Evolutionary conservation across 2,113 vertebrate genomes (phyloP).

Genomic region (Puffinus mauretanicus): DNA sequence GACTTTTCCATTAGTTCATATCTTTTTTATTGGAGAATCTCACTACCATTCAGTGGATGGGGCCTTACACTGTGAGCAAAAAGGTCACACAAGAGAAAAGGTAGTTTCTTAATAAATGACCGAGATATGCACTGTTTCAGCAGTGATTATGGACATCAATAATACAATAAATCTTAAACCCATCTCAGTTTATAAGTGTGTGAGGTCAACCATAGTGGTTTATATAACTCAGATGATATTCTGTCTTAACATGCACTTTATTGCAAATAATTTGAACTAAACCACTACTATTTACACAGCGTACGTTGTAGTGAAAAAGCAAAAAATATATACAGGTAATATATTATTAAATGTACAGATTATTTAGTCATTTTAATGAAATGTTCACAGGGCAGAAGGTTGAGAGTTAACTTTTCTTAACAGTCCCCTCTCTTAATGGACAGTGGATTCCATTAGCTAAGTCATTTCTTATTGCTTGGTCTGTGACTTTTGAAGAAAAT

Average conservation of each 20-base stretch:
- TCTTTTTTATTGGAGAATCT: not conserved
- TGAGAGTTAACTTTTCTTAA: not conserved
- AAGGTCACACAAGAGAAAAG: not conserved
- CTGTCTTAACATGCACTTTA: not conserved
- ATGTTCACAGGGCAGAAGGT: not conserved
- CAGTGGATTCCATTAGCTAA: not conserved
- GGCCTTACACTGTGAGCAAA: not conserved
- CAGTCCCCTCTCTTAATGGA: not conserved
- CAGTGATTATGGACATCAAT: not conserved
- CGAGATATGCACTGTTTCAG: not conserved
- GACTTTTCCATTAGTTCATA: not conserved
- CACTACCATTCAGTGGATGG: not conserved
- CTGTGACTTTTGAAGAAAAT: not conserved
- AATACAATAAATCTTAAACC: not conserved
- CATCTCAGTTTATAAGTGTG: not conserved
- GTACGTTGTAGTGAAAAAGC: not conserved
- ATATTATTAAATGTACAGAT: not conserved
- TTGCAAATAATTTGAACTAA: not conserved
- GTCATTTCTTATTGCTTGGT: not conserved
- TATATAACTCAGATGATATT: not conserved
- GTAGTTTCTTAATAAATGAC: not conserved
- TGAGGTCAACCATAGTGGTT: not conserved
- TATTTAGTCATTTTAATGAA: not conserved
- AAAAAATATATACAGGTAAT: not conserved
- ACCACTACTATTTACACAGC: not conserved